These are phyloP conservation scores for Drosophila repleta DNA, from an alignment of 1,140 invertebrate genomes.

Conservation along the genomic window DNA sequence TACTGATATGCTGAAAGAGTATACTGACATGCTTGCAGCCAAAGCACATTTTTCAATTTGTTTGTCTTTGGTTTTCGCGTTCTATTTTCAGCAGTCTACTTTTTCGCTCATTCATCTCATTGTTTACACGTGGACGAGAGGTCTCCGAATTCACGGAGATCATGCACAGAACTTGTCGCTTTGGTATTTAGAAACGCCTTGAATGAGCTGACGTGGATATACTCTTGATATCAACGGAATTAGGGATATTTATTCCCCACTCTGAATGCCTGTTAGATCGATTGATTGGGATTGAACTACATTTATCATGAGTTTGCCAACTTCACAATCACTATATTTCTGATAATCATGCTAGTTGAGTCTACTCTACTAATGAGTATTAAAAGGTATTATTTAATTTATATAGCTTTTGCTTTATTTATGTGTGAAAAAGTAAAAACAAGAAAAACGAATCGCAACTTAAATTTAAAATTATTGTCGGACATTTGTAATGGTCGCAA, in stretches of 20 bases:
- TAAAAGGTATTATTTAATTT: not conserved
- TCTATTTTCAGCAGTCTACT: slow-evolving; percentile 33
- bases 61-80: slow-evolving; percentile 55
- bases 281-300: too few relatives aligned
- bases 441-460: slow-evolving; percentile 52
- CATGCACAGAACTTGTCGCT: slow-evolving; percentile 65
- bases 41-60: slow-evolving; percentile 33
- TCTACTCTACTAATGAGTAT: too few relatives aligned
- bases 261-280: too few relatives aligned
- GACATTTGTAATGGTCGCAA: slow-evolving; percentile 70
- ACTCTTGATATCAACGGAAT: too few relatives aligned
- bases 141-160: slow-evolving; percentile 69
- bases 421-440: slow-evolving; percentile 3
- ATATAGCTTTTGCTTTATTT: not conserved
- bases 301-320: too few relatives aligned
- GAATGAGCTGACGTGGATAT: too few relatives aligned
- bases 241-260: too few relatives aligned
- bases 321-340: too few relatives aligned
- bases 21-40: slow-evolving; percentile 6
- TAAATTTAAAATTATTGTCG: slow-evolving; percentile 78
- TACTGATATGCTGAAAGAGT: not conserved
- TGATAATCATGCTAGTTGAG: too few relatives aligned
- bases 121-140: slow-evolving; percentile 47
- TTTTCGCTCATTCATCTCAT: slow-evolving; percentile 12
- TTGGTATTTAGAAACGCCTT: not conserved